Conservation (phyloP, 2,113 vertebrate species). For the Verasper variegatus region DNA sequence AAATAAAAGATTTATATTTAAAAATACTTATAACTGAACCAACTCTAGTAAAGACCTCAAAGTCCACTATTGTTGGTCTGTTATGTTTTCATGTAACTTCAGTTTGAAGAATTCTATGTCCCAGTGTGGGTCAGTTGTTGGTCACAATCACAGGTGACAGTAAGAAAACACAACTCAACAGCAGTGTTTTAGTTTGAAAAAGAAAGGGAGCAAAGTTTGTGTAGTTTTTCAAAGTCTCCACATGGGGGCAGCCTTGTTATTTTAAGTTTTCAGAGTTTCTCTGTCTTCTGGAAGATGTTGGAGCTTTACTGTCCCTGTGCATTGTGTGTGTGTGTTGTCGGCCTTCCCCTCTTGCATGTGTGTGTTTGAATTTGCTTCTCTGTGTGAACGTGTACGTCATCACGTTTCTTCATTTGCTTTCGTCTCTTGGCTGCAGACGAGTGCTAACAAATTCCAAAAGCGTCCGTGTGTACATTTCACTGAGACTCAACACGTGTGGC, state of each 20-base stretch:
- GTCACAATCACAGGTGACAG: too few relatives aligned
- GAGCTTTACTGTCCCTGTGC: not conserved
- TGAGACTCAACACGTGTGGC: constrained; percentile 39
- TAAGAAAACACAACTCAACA: too few relatives aligned
- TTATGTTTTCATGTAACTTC: too few relatives aligned
- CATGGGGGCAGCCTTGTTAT: constrained; percentile 52
- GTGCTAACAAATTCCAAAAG: not conserved
- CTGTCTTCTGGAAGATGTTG: not conserved
- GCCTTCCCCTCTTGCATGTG: not conserved
- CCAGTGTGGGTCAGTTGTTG: too few relatives aligned
- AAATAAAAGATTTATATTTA: too few relatives aligned
- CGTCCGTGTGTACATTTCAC: not conserved
- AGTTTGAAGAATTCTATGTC: too few relatives aligned
- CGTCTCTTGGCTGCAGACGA: not conserved
- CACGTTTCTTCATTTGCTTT: not conserved
- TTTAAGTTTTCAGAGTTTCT: not conserved
- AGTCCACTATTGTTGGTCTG: too few relatives aligned
- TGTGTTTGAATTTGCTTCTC: not conserved
- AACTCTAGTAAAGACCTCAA: too few relatives aligned
- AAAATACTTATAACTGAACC: too few relatives aligned
- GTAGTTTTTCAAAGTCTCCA: constrained; percentile 19
- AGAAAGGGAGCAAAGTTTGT: not conserved
- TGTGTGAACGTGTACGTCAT: not conserved
- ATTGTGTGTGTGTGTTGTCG: not conserved
- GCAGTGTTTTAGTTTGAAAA: not conserved